Evolutionary conservation across 1,140 invertebrate species (phyloP).

Genomic region (Neoseiulus cucumeris): DNA sequence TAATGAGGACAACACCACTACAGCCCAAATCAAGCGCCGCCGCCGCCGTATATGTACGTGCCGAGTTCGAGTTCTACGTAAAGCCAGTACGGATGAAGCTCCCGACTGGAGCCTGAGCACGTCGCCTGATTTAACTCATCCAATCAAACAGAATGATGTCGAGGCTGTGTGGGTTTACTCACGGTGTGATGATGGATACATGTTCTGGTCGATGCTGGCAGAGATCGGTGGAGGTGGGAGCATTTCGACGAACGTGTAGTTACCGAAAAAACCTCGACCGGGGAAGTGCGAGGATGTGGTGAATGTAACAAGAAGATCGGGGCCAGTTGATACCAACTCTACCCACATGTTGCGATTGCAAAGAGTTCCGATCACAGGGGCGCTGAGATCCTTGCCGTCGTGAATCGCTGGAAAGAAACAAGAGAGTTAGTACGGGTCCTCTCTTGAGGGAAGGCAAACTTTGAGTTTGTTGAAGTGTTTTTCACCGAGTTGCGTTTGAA

Average conservation of each 20-base stretch:
- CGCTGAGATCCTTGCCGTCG: slow-evolving; percentile 40
- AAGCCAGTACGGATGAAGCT: neutral
- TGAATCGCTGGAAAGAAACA: slow-evolving; percentile 30
- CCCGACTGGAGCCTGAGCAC: neutral
- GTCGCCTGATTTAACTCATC: neutral
- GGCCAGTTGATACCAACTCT: slow-evolving; percentile 54
- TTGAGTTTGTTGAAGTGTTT: too few species aligned
- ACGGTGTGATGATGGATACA: neutral
- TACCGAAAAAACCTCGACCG: slow-evolving; percentile 63
- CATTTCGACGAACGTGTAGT: slow-evolving; percentile 41
- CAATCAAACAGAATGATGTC: neutral
- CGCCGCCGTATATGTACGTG: too few species aligned
- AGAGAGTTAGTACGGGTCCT: too few species aligned
- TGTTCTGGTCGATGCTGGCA: slow-evolving; percentile 13
- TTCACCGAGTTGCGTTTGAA: too few species aligned
- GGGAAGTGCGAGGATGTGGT: slow-evolving; percentile 55
- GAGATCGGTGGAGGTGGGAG: neutral
- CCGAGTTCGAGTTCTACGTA: too few species aligned
- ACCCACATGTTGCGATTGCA: slow-evolving; percentile 53
- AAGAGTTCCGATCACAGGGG: slow-evolving; percentile 50
- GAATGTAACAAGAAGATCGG: slow-evolving; percentile 57
- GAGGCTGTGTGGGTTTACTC: neutral
- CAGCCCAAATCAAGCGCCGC: too few species aligned
- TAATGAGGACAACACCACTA: too few species aligned
- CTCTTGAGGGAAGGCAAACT: too few species aligned